phyloP scores from a whole-genome alignment of 2,888 invertebrate species.

The Maniola hyperantus region DNA sequence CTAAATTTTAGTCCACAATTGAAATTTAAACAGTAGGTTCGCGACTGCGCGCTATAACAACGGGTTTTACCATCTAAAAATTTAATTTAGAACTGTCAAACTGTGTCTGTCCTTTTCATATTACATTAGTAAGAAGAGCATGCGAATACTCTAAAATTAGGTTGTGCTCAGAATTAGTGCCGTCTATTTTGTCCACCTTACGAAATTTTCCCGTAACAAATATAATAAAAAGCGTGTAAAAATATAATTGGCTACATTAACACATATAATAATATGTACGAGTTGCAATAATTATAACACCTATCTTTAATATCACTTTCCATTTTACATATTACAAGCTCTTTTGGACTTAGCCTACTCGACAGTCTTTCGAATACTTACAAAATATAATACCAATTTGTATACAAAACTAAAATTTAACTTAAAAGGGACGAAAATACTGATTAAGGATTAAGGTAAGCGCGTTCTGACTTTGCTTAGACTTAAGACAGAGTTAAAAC shows the following conservation, averaged over 20 bases:
- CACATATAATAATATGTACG: conserved; percentile 36
- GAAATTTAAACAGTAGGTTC: too few relatives aligned
- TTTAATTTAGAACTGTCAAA: too few relatives aligned
- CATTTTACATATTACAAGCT: conserved; percentile 43
- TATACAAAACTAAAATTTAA: background rate
- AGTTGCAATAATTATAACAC: conserved; percentile 43
- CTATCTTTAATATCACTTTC: conserved; percentile 64
- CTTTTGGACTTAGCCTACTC: conserved; percentile 35
- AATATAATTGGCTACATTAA: conserved; percentile 41
- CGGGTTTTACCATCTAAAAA: too few relatives aligned
- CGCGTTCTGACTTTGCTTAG: too few relatives aligned
- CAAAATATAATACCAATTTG: conserved; percentile 22
- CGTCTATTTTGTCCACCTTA: background rate
- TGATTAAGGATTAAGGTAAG: too few relatives aligned
- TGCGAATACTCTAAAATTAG: too few relatives aligned
- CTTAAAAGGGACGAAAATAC: background rate
- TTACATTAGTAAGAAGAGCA: too few relatives aligned
- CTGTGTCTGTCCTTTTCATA: too few relatives aligned
- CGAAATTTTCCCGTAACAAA: conserved; percentile 36
- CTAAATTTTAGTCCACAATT: too few relatives aligned
- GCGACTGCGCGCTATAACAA: too few relatives aligned
- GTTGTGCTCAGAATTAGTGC: too few relatives aligned
- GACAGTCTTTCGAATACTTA: conserved; percentile 41
- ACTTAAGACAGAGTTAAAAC: too few relatives aligned
- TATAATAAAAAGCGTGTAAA: conserved; percentile 46